Evolutionary conservation across 2,888 invertebrate species (phyloP).

Genomic region (Unio delphinus): DNA sequence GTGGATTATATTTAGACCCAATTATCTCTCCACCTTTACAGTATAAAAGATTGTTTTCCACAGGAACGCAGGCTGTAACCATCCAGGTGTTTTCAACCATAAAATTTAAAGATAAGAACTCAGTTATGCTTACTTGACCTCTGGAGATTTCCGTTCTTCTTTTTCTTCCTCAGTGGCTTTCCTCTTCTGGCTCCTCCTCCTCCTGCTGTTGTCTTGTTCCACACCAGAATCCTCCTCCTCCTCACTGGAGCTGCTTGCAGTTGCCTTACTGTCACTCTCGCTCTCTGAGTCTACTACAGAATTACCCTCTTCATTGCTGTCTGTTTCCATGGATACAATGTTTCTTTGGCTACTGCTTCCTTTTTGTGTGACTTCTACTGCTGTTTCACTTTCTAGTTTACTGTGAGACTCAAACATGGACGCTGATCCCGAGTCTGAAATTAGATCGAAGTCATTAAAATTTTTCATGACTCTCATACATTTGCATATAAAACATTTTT

Average conservation of each 20-base stretch:
- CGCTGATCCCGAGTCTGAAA: constrained; percentile 26
- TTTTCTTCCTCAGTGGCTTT: constrained; percentile 5
- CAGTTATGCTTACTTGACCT: constrained; percentile 14
- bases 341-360: constrained; percentile 31
- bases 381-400: no score
- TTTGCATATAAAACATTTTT: background rate
- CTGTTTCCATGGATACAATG: constrained; percentile 33
- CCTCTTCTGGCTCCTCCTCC: constrained; percentile 11
- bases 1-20: no score
- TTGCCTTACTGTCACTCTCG: constrained; percentile 38
- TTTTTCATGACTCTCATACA: background rate
- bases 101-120: background rate
- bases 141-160: constrained; percentile 12
- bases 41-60: no score
- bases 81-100: no score
- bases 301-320: constrained; percentile 25
- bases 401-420: no score
- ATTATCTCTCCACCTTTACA: no score
- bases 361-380: no score
- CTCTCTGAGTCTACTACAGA: constrained; percentile 49
- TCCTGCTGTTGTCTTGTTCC: constrained; percentile 10
- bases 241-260: constrained; percentile 18
- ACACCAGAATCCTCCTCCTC: constrained; percentile 11
- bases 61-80: no score
- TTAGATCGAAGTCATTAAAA: background rate